These are phyloP conservation scores for Oreonectes daqikongensis DNA, from an alignment of 2,797 vertebrate species.

Conservation along the genomic window DNA sequence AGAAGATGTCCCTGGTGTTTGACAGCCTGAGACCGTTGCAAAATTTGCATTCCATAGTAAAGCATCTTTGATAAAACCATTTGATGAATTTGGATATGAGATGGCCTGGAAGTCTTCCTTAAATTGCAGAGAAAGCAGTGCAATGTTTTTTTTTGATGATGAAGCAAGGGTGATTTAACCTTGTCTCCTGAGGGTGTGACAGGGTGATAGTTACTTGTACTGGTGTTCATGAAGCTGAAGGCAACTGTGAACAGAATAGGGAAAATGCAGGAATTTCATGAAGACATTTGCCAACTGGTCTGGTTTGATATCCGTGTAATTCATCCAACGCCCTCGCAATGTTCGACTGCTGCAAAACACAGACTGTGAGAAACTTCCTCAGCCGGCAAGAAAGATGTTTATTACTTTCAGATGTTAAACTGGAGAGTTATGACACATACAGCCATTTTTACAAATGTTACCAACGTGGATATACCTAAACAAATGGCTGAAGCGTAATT, in stretches of 20 bases:
- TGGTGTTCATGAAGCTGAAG: not conserved
- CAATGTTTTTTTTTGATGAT: no score
- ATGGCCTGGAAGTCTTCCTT: not conserved
- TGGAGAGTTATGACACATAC: not conserved
- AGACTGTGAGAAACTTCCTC: not conserved
- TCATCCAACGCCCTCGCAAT: not conserved
- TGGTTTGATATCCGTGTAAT: not conserved
- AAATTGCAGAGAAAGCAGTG: not conserved
- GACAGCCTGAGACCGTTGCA: not conserved
- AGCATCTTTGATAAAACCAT: not conserved
- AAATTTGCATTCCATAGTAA: not conserved
- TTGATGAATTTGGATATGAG: conserved; percentile 7
- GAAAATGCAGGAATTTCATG: not conserved
- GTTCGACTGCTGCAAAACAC: not conserved
- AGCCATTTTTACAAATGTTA: no score
- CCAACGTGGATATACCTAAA: no score
- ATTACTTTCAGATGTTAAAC: not conserved
- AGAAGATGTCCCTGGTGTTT: conserved; percentile 10
- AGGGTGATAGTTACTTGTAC: not conserved
- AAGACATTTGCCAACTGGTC: not conserved
- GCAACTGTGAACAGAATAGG: not conserved
- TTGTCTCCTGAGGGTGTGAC: not conserved
- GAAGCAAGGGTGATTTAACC: not conserved
- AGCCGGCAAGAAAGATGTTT: not conserved
- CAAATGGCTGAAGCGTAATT: no score